Evolutionary conservation across 2,113 vertebrate species (phyloP).

Genomic region (Ictalurus furcatus): DNA sequence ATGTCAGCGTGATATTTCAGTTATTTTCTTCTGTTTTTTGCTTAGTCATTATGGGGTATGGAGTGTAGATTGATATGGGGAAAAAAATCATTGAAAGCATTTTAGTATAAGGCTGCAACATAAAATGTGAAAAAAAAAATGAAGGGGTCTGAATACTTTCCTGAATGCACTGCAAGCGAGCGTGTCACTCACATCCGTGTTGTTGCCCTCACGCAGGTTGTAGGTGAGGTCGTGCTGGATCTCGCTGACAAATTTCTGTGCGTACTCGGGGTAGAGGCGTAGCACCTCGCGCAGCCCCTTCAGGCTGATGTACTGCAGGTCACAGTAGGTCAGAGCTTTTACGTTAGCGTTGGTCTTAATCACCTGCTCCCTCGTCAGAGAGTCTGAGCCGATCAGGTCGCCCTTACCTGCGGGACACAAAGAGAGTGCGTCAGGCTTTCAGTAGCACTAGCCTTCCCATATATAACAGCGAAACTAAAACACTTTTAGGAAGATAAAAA

Average conservation of each 20-base stretch:
- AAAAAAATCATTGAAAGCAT: no score
- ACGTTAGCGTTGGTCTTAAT: constrained; percentile 84
- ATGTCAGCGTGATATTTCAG: no score
- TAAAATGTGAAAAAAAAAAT: no score
- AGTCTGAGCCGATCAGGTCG: constrained; percentile 81
- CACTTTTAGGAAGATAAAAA: not conserved
- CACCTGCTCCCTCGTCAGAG: constrained; percentile 77
- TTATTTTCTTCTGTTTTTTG: no score
- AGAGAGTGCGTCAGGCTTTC: constrained; percentile 2
- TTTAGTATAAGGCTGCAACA: no score
- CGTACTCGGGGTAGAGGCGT: constrained; percentile 79
- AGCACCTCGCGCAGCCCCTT: constrained; percentile 80
- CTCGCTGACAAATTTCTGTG: constrained; percentile 80
- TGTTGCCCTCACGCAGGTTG: constrained; percentile 78
- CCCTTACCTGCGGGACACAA: constrained; percentile 72
- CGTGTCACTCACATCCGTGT: constrained; percentile 72
- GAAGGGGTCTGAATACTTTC: no score
- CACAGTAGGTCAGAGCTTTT: constrained; percentile 82
- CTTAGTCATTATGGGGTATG: no score
- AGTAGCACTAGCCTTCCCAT: not conserved
- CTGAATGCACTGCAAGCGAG: not conserved
- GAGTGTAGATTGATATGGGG: no score
- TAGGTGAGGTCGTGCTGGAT: constrained; percentile 85
- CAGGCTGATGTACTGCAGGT: constrained; percentile 82
- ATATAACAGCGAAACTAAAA: not conserved